Base-by-base conservation (phyloP, 2,888 invertebrate species). In the Chrysolina oricalcia region DNA sequence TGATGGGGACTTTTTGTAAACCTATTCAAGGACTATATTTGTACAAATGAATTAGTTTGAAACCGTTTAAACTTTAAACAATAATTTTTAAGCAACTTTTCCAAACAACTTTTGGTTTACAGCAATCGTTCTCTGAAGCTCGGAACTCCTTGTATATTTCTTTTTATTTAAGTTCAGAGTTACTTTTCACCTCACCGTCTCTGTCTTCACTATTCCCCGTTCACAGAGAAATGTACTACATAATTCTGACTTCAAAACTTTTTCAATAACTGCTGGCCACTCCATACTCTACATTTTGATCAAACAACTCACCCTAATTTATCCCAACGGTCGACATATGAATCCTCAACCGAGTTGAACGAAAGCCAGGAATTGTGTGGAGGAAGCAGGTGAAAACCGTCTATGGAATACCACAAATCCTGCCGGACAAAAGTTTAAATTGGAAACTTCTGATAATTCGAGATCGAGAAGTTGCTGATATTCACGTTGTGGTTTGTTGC, bases 401-500 rank as follows among this genome's bases (percentile, higher is more conserved):
- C 15, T 43, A 19, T 10, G 3, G 15, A 41, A 65, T 43, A 21
- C 43, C 1, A n/a, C 59, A 59, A 13, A 59, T 21, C 59, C 23
- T 59, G 27, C 4, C 2, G 8, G n/a, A 43, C 59, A 59, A 5
- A 59, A 59, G 59, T 59, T 23, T 35, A 50, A 6, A 50, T 19
- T 50, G 41, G 35, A 62, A 75, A 74, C 70, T 70, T 73, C 62
- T 70, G 64, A 70, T 74, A 71, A 75, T 74, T 72, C 68, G 59
- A 68, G 48, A 66, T 50, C 35, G 62, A 59, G 41, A 75, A 71
- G 69, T 64, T 67, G 46, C 68, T 43, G 64, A 73, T 73, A 73
- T 77, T 75, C 46, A 17, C n/a, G 63, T 71, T 77, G 70, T 71
- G 48, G 62, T 73, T 77, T 71, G 73, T 50, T 69, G 43, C 67